phyloP scores from a whole-genome alignment of 2,113 vertebrate genomes.

The Dicerorhinus sumatrensis region DNA sequence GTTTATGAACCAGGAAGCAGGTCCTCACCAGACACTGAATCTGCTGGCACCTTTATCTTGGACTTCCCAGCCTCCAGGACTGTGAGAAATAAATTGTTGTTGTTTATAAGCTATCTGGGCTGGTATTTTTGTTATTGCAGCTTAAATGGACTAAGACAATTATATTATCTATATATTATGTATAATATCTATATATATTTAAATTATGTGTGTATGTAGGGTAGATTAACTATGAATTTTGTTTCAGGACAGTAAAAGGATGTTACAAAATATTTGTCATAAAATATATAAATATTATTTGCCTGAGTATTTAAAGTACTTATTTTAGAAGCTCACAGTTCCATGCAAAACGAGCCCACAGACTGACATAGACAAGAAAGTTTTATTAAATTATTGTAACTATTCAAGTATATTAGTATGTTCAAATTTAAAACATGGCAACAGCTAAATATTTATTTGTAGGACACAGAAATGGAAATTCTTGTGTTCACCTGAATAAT shows the following conservation, averaged over 20 bases:
- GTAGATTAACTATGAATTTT: neutral
- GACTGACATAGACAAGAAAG: neutral
- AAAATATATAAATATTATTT: neutral
- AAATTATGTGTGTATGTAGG: neutral
- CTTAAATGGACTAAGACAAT: neutral
- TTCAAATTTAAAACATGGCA: neutral
- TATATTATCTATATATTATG: neutral
- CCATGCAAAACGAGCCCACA: neutral
- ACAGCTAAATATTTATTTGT: neutral
- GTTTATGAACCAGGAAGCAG: neutral
- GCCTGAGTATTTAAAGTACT: neutral
- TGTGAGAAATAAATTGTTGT: neutral
- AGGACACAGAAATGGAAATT: neutral
- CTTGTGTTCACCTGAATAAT: neutral
- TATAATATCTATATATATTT: neutral
- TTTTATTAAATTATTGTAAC: neutral
- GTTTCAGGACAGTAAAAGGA: neutral
- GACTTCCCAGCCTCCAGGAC: neutral
- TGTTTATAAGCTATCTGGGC: neutral
- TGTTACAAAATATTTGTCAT: neutral
- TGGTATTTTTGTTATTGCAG: neutral
- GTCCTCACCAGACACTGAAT: neutral
- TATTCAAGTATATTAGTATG: neutral
- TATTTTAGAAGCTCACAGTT: slow-evolving; percentile 11
- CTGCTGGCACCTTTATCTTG: neutral